Base-by-base conservation (phyloP, 2,797 vertebrate species). In the Molossus alvarezi region DNA sequence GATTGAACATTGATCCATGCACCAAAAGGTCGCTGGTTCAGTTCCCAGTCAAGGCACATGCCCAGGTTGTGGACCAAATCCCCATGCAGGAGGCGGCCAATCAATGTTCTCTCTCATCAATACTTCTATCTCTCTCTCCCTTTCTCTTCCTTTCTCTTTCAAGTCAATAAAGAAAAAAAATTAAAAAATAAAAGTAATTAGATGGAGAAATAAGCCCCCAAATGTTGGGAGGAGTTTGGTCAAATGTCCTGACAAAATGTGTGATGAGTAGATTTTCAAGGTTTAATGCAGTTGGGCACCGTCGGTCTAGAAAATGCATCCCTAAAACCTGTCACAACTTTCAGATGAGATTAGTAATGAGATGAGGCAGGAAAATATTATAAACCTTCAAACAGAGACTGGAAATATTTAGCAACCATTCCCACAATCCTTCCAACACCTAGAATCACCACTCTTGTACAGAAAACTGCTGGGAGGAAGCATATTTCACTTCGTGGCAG, bases 161-260 rank as follows among this genome's bases (percentile, higher is more conserved):
- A 45, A 45, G 6, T 45, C 41, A 45, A 45, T 45, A 45, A 45
- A 45, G 41, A 45, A 45, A 45, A 45, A 45, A 33, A 33, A 33
- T 33, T 33, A 33, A 33, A 33, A 33, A 45, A 45, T 45, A 45
- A 45, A 45, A 45, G 41, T 45, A 80, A 10, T 84, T 29, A 62
- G 7, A 21, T 67, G 10, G 53, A 58, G 14, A 81, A 37, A 60
- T 65, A 45, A 48, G 17, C 60, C 11, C 21, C 29, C 6, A 62
- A 75, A 76, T 10, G 2, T 53, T 4, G 0, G 2, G 17, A 9
- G 0, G 33, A 15, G 4, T 0, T 2, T 15, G 3, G 41, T 92
- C 53, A 92, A 62, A 3, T 1, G 1, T 71, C 15, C 41, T 75
- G 48, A 62, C 21, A 80, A 86, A 96, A 88, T 21, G 7, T 33